Evolutionary conservation across 1,140 invertebrate genomes (phyloP), one percentile per base, ranked within the genome.

Genomic region (Zaprionus kolodkinae): DNA sequence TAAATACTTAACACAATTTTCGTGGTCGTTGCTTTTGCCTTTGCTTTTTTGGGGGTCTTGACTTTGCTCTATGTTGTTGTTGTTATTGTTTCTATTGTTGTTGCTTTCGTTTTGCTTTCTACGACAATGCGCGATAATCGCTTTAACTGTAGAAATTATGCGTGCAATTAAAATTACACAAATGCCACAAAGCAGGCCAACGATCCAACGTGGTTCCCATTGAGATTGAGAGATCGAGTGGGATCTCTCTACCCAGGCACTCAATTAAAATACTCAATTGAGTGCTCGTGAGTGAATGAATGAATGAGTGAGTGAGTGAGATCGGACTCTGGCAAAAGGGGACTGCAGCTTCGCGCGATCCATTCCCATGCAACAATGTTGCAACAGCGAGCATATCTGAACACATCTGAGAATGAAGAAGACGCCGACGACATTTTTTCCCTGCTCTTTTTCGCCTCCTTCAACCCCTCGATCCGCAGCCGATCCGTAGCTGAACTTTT

Each of bases 1-100:
- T 89, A 89, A 89, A 89, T 89, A 80, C 85, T 89, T 89, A 89
- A 89, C 85, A 89, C 81, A 81, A 81, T 89, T 83, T 87, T 77
- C 63, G 59, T 76, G 71, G 69, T 54, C 61, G 55, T 73, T 77
- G 63, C 71, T 69, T 57, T 76, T 57, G 15, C 21, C 61, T 59
- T 38, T 40, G 7, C 9, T 62, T 62, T 63, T 55, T 9, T n/a
- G 27, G 25, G 45, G 45, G 17, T 50, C 17, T 50, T 50, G 45
- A 45, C 6, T 38, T 40, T 13, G 30, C 35, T 36, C 36, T 64
- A 12, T 54, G 12, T 40, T 77, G 30, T 17, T 36, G 27, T 30
- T 30, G 3, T 6, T 30, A 4, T 30, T 57, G 13, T 45, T 30
- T 15, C 13, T 56, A 30, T 66, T 62, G 30, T 57, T 50, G 17